Conservation (phyloP, 2,113 vertebrate genomes). For the Anhinga anhinga region DNA sequence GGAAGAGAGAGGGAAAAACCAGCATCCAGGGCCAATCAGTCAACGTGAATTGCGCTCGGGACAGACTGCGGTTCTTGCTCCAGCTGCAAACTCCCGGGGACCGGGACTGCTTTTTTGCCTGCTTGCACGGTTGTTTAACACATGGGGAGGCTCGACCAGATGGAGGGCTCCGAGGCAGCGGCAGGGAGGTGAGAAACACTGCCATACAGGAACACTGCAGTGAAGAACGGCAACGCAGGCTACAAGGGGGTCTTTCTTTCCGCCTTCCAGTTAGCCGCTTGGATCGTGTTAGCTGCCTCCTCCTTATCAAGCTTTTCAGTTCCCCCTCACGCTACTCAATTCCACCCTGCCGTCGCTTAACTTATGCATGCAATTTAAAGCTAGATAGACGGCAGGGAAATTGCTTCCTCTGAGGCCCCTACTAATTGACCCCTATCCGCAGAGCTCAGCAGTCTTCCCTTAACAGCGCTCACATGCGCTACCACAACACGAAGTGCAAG, state of each 20-base stretch:
- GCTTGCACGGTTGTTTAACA: background rate
- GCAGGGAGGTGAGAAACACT: background rate
- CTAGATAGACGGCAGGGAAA: constrained; percentile 19
- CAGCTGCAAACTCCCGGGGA: background rate
- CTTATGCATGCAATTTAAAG: constrained; percentile 45
- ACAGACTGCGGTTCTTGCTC: background rate
- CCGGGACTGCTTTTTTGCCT: background rate
- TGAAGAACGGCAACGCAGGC: accelerated
- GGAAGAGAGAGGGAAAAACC: background rate
- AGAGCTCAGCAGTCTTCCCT: constrained; percentile 70
- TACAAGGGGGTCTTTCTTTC: background rate
- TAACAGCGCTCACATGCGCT: constrained; percentile 4
- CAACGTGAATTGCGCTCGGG: accelerated
- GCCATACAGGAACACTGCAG: background rate
- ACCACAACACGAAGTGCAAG: constrained; percentile 17
- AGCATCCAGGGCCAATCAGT: background rate
- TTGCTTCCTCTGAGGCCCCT: constrained; percentile 57
- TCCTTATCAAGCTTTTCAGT: constrained; percentile 34
- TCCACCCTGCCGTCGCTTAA: background rate
- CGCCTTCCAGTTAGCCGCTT: background rate
- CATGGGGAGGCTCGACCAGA: background rate
- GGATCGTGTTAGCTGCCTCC: background rate
- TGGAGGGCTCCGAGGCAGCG: background rate
- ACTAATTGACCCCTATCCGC: constrained; percentile 71
- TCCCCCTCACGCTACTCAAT: constrained; percentile 15